Base-by-base conservation (phyloP, 2,888 invertebrate genomes). In the Creontiades dilutus region DNA sequence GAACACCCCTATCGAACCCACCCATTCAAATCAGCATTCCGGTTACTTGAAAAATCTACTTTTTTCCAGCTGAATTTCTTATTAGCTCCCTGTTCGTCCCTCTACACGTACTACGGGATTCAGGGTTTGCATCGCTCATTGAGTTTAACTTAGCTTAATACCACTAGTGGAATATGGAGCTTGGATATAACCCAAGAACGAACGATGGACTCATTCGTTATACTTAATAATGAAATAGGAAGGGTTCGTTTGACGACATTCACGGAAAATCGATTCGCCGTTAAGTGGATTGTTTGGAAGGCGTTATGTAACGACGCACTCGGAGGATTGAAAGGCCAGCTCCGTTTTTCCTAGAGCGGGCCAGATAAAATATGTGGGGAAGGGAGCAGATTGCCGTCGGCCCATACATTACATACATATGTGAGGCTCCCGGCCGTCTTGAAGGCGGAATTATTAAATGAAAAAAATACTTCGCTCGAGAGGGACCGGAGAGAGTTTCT, bases 331-430 rank as follows among this genome's bases (percentile, higher is more conserved):
- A 47, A 57, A 82, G n/a, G 61, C 61, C n/a, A 27, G 7, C 61
- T 85, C 37, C 57, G 86, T 86, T 47, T 86, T 46, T 9, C 23
- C 47, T 19, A 11, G 5, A 14, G 52, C 23, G 7, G n/a, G 47
- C 82, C 52, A 48, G 75, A 57, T 68, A 48, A 61, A 68, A 61
- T 27, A 57, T 85, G 85, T n/a, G 57, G 48, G 75, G 68, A 55
- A 86, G 75, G 86, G 48, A 86, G 23, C 86, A 86, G 86, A 86
- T 86, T 86, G 86, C 86, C 46, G 27, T 47, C 37, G 55, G 46
- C 46, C 75, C 75, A 86, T 86, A 75, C 75, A 86, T 86, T 47
- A 86, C 75, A 75, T 86, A 86, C 86, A 86, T 86, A 86, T 86
- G 86, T 86, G 86, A 47, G 27, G 68, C 75, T 47, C 82, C 48